Conservation (phyloP, 2,888 invertebrate species). For the Smittia aterrima region DNA sequence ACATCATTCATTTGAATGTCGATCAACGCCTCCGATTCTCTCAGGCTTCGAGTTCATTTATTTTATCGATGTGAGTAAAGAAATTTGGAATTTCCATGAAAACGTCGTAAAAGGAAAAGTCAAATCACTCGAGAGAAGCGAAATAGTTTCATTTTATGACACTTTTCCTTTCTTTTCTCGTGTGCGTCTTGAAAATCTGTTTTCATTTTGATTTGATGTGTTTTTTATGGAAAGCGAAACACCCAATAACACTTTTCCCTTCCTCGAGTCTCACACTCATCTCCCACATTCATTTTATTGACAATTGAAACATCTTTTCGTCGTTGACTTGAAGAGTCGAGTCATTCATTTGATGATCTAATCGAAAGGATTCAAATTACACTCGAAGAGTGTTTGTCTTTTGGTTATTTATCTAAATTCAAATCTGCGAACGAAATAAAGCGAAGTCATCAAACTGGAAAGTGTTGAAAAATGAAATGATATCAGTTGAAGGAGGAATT, state of each 20-base stretch:
- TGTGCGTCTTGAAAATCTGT: not conserved
- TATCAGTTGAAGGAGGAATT: not conserved
- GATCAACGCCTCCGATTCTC: conserved; percentile 35
- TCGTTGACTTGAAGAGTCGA: not conserved
- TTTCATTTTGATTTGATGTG: not conserved
- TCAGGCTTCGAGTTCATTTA: conserved; percentile 19
- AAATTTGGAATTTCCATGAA: conserved; percentile 41
- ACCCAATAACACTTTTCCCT: not conserved
- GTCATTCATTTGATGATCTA: not conserved
- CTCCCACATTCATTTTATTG: not conserved
- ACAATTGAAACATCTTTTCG: not conserved
- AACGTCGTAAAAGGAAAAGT: conserved; percentile 33
- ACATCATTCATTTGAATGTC: conserved; percentile 10
- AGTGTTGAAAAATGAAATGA: not conserved
- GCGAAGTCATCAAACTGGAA: not conserved
- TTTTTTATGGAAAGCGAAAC: conserved; percentile 15
- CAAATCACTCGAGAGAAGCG: not conserved
- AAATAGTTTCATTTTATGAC: conserved; percentile 16
- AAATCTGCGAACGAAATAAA: not conserved
- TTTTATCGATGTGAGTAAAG: conserved; percentile 6
- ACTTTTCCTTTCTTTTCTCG: not conserved
- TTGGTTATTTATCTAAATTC: not conserved
- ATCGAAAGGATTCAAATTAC: conserved; percentile 15
- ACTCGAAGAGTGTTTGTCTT: not conserved
- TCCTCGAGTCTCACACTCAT: too few species aligned